Conservation (phyloP, 2,113 vertebrate species). For the Triplophysa rosa region DNA sequence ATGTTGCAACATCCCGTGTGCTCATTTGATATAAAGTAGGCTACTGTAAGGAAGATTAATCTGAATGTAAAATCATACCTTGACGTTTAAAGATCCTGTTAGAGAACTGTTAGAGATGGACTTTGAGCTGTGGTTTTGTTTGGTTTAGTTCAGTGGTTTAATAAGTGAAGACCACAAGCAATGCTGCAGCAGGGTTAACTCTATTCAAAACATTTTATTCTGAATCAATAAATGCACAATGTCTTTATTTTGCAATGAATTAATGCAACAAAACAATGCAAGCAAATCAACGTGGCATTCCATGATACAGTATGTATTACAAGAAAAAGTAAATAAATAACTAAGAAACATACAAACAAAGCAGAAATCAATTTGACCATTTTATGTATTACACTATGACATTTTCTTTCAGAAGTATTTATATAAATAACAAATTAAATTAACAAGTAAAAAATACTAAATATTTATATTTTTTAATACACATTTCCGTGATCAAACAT, state of each 20-base stretch:
- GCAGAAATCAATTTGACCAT: neutral
- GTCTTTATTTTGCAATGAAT: conserved; percentile 10
- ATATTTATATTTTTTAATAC: too few relatives aligned
- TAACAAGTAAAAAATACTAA: too few relatives aligned
- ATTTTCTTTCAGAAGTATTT: too few relatives aligned
- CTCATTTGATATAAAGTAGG: neutral
- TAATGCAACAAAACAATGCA: neutral
- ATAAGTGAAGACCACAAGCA: neutral
- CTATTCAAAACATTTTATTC: neutral
- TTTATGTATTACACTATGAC: neutral
- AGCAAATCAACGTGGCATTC: neutral
- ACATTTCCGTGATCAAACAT: too few relatives aligned
- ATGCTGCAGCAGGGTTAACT: too few relatives aligned
- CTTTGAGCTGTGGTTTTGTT: conserved; percentile 8
- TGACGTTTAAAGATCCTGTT: neutral
- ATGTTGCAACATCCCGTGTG: neutral
- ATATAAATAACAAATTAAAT: too few relatives aligned
- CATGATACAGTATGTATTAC: neutral
- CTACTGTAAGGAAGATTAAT: neutral
- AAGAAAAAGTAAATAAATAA: neutral
- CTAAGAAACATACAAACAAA: neutral
- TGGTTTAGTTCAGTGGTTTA: neutral
- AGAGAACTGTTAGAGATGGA: neutral
- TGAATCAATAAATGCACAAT: neutral
- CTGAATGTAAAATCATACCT: neutral